A percentile compares a stretch with the other conserved stretches of the same genome.
phyloP scores from a whole-genome alignment of 2,113 vertebrate species.

The Pterocles burchelli region DNA sequence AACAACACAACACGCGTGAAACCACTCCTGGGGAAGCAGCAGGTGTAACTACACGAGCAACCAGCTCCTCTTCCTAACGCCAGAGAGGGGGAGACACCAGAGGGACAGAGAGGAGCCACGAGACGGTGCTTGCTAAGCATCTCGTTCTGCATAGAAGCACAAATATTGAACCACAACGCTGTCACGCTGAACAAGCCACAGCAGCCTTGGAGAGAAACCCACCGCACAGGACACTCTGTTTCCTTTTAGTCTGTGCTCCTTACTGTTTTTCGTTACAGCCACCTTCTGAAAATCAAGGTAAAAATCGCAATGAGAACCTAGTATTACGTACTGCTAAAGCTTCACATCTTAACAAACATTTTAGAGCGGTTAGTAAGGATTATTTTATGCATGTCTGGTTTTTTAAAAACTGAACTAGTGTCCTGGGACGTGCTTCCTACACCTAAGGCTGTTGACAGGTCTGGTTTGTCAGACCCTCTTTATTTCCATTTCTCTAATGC shows the following conservation, averaged over 20 bases:
- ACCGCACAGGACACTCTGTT: constrained; percentile 63
- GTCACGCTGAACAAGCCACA: not conserved
- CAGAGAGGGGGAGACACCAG: not conserved
- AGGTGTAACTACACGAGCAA: not conserved
- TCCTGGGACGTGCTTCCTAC: constrained; percentile 51
- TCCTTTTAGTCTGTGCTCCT: constrained; percentile 73
- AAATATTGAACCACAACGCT: not conserved
- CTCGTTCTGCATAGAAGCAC: not conserved
- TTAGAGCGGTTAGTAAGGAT: not conserved
- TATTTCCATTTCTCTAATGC: constrained; percentile 52
- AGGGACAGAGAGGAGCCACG: not conserved
- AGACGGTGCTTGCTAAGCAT: not conserved
- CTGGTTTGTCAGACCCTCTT: not conserved
- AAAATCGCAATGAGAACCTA: constrained; percentile 47
- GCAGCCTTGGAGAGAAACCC: constrained; percentile 67
- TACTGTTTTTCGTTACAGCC: constrained; percentile 64
- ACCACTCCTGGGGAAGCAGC: not conserved
- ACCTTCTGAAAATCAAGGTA: constrained; percentile 73
- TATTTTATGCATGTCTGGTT: not conserved
- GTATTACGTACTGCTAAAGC: not conserved
- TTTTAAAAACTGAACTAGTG: not conserved
- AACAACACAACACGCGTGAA: not conserved
- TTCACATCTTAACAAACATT: not conserved
- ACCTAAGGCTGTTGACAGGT: constrained; percentile 22
- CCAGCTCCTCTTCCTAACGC: not conserved